Percentiles rank a stretch among this genome's conserved stretches.
These are phyloP conservation scores for Neodontobutis hainanensis DNA, from an alignment of 2,113 vertebrate species.

Conservation along the genomic window DNA sequence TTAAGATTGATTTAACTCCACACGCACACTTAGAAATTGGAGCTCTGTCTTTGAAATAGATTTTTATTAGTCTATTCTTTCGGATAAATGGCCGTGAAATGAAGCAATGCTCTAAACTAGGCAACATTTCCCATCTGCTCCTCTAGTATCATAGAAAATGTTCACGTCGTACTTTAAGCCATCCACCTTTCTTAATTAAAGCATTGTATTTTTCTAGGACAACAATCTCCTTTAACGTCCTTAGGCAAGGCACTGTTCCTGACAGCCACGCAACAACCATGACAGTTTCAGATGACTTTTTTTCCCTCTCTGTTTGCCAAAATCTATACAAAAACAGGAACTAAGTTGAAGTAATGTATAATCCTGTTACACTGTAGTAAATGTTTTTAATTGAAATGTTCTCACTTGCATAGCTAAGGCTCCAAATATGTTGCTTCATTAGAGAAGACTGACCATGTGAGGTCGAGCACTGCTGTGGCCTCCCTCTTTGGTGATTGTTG, in stretches of 20 bases:
- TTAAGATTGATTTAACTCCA: background rate
- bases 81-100: conserved; percentile 51
- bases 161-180: conserved; percentile 27
- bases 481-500: conserved; percentile 40
- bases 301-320: conserved; percentile 2
- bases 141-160: conserved; percentile 19
- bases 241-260: conserved; percentile 39
- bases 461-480: conserved; percentile 37
- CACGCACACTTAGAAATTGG: conserved; percentile 12
- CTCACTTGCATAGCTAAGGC: conserved; percentile 5
- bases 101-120: conserved; percentile 43
- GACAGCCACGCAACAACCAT: conserved; percentile 37
- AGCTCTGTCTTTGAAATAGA: conserved; percentile 22
- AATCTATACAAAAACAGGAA: background rate
- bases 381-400: background rate
- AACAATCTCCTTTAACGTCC: conserved; percentile 40
- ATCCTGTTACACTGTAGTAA: background rate
- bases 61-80: conserved; percentile 34
- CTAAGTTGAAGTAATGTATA: too few species aligned
- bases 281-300: conserved; percentile 32
- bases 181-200: conserved; percentile 50
- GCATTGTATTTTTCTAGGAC: conserved; percentile 38
- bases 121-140: conserved; percentile 57
- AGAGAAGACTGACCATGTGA: conserved; percentile 33
- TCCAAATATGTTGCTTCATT: conserved; percentile 29